phyloP scores from a whole-genome alignment of 2,797 vertebrate genomes.

The Podargus strigoides region DNA sequence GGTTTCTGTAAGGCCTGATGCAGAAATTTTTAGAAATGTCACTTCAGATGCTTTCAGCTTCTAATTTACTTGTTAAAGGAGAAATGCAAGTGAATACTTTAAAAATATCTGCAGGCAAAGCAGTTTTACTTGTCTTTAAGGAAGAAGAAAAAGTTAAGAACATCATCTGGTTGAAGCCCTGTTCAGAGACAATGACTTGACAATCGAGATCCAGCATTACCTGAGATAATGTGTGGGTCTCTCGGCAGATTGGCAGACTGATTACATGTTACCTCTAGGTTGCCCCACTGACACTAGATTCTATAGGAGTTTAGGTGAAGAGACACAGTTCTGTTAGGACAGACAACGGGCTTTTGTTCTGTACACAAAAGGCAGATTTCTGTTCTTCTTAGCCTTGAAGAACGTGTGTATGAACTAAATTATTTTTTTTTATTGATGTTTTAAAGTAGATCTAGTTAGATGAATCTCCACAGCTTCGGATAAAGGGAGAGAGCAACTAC shows the following conservation, averaged over 20 bases:
- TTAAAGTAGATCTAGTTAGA: neutral
- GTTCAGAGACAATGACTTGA: neutral
- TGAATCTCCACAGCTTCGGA: neutral
- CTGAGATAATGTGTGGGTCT: neutral
- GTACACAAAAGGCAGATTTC: neutral
- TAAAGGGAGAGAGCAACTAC: neutral
- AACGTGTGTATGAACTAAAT: neutral
- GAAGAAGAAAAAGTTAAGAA: neutral
- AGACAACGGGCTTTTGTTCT: neutral
- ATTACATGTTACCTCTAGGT: neutral
- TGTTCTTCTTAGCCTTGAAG: neutral
- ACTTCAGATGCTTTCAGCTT: neutral
- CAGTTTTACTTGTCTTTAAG: neutral
- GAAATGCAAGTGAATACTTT: neutral
- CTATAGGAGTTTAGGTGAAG: neutral
- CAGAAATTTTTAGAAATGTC: neutral
- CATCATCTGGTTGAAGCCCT: neutral
- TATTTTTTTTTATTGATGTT: neutral
- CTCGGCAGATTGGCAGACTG: neutral
- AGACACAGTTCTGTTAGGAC: neutral
- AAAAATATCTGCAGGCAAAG: neutral
- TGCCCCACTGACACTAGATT: neutral
- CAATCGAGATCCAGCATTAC: neutral
- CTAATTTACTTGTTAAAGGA: neutral
- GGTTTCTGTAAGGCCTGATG: neutral